Evolutionary conservation across 2,113 vertebrate genomes (phyloP), one percentile per base, ranked within the genome.

Genomic region (Spermophilus dauricus): DNA sequence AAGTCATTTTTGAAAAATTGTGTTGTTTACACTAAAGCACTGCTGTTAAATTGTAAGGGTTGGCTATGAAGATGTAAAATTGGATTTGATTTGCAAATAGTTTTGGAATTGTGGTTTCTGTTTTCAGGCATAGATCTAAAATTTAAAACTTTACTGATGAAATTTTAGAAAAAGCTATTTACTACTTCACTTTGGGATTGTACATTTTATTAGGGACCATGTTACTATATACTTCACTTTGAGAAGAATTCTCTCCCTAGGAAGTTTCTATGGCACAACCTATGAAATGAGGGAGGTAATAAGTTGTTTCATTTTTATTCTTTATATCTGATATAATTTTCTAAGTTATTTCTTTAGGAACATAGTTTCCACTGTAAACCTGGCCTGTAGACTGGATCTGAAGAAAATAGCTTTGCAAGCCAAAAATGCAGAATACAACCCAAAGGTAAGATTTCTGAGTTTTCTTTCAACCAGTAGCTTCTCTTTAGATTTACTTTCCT

Each of bases 381-480:
- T 99, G 97, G 99, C 99, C 58, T 99, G 99, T 98, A 99, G 99
- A 51, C 98, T 99, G 97, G 99, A 99, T 94, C 99, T 99, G 94
- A 99, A 99, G 99, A 99, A 99, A 95, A 99, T 99, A 92, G 99
- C 99, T 67, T 98, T 99, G 85, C 99, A 99, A 18, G 99, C 99
- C 92, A 99, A 99, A 98, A 99, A 99, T 88, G 99, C 99, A n/a
- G 99, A 99, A 97, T 99, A 99, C 97, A 99, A 99, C 98, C 99
- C 99, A 48, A 99, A 99, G 99, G 99, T 99, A 98, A 98, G 96
- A 28, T 76, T 80, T 78, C 63, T 72, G 28, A 11, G 12, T 56
- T 72, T 51, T 39, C 28, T 45, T 89, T 86, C 28, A 89, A 97
- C 26, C 67, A 39, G 83, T 86, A 51, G 69, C 12, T 87, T 93